Conservation (phyloP, 2,113 vertebrate genomes). For the Columbina picui region DNA sequence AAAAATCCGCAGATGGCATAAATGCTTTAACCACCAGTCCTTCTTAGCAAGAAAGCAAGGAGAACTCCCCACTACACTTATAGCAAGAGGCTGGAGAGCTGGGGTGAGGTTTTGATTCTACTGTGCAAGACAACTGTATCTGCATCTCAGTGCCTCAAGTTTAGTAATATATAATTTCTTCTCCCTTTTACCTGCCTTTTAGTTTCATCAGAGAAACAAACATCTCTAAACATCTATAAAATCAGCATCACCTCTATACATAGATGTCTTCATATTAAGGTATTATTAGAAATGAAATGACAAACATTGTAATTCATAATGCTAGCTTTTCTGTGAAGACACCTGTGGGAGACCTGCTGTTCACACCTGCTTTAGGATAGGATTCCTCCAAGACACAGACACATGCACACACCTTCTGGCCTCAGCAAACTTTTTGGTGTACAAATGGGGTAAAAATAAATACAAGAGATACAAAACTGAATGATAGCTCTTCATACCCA, state of each 20-base stretch:
- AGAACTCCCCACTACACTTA: background rate
- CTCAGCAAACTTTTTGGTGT: background rate
- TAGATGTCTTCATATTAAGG: background rate
- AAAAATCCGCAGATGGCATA: background rate
- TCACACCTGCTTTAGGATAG: background rate
- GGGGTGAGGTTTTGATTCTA: rapidly evolving
- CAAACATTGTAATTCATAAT: background rate
- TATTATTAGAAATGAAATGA: background rate
- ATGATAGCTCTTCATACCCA: background rate
- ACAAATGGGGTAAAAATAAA: background rate
- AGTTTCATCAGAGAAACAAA: background rate
- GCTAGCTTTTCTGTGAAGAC: background rate
- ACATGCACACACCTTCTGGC: background rate
- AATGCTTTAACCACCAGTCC: background rate
- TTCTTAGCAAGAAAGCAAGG: rapidly evolving
- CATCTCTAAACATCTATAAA: background rate
- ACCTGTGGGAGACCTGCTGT: background rate
- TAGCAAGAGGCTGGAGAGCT: background rate
- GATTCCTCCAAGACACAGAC: background rate
- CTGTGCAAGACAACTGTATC: background rate
- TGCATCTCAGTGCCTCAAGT: background rate
- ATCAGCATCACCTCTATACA: background rate
- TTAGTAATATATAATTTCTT: background rate
- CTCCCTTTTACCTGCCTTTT: background rate
- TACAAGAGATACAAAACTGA: background rate